Evolutionary conservation across 2,797 vertebrate genomes (phyloP).

Genomic region (Clarias platycephalus): DNA sequence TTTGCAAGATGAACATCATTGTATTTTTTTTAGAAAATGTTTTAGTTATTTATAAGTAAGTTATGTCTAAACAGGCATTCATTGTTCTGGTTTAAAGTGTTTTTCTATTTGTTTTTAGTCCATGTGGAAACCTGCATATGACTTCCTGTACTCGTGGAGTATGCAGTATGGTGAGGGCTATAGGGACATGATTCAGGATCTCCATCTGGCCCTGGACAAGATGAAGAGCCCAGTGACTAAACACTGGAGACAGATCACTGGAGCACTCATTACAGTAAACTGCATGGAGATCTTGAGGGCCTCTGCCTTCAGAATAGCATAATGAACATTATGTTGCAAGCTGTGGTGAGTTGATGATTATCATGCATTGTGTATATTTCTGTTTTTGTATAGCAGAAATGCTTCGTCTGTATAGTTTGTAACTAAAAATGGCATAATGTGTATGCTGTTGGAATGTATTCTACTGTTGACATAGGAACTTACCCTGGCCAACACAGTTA

Average conservation of each 20-base stretch:
- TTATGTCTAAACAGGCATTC: not conserved
- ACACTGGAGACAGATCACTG: constrained; percentile 92
- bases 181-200: constrained; percentile 90
- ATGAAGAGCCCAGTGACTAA: constrained; percentile 93
- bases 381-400: not conserved
- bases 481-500: not conserved
- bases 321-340: constrained; percentile 14
- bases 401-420: not conserved
- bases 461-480: not conserved
- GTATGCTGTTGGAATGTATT: not conserved
- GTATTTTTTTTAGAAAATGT: not conserved
- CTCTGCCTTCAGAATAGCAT: constrained; percentile 74
- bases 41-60: not conserved
- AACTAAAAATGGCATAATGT: not conserved
- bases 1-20: not conserved
- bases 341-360: constrained; percentile 3
- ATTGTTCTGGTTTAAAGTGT: not conserved
- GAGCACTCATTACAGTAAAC: constrained; percentile 86
- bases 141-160: constrained; percentile 93
- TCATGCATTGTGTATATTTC: not conserved
- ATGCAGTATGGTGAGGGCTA: constrained; percentile 85
- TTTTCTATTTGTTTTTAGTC: constrained; percentile 70
- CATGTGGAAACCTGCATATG: constrained; percentile 99
- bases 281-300: constrained; percentile 84
- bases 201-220: constrained; percentile 90